Percentiles rank a stretch among this genome's conserved stretches.
Evolutionary conservation across 2,797 vertebrate species (phyloP).

Genomic region (Smutsia temminckii): DNA sequence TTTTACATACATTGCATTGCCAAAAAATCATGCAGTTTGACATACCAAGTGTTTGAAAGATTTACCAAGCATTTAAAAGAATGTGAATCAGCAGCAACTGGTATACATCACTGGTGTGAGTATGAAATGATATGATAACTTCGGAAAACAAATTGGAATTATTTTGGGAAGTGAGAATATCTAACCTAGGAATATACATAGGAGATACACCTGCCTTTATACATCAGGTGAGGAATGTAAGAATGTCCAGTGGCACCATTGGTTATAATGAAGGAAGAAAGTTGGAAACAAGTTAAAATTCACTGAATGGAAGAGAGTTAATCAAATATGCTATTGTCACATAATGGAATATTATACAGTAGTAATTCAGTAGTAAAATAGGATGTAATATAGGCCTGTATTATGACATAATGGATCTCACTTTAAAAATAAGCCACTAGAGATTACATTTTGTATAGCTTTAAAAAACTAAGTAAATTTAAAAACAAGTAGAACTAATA

Average conservation of each 20-base stretch:
- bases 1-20: not conserved
- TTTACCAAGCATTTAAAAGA: not conserved
- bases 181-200: not conserved
- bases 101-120: not conserved
- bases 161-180: not conserved
- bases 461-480: not conserved
- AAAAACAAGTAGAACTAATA: not conserved
- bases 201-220: not conserved
- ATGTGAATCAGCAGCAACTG: not conserved
- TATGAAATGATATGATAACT: not conserved
- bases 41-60: not conserved
- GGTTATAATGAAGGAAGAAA: not conserved
- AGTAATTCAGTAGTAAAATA: not conserved
- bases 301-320: not conserved
- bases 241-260: not conserved
- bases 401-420: not conserved
- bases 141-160: not conserved
- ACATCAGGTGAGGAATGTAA: not conserved
- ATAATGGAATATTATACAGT: not conserved
- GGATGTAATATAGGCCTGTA: not conserved
- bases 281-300: not conserved
- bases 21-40: not conserved
- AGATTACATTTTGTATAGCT: not conserved
- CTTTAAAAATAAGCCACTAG: not conserved
- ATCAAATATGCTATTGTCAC: not conserved